Percentiles rank a stretch among this genome's conserved stretches.
phyloP scores from a whole-genome alignment of 1,140 invertebrate genomes.

The Drosophila ogumai region DNA sequence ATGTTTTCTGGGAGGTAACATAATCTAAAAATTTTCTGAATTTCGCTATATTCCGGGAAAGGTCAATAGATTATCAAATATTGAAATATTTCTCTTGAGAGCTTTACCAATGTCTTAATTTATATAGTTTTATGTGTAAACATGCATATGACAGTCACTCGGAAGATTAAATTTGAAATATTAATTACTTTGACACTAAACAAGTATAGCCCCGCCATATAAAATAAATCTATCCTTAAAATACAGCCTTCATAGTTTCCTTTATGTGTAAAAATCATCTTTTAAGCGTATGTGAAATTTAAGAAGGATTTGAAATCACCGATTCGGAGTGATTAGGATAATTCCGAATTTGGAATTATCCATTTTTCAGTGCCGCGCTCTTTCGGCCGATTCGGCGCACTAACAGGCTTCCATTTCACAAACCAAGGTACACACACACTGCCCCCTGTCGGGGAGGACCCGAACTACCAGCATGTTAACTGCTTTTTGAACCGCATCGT shows the following conservation, averaged over 20 bases:
- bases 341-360: background rate
- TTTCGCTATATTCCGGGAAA: background rate
- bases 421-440: conserved; percentile 36
- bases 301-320: background rate
- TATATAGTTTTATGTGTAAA: no score
- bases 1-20: background rate
- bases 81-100: no score
- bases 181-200: background rate
- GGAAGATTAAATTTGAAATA: no score
- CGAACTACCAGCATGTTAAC: conserved; percentile 48
- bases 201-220: background rate
- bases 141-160: background rate
- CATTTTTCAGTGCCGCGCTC: conserved; percentile 26
- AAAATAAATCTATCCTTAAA: background rate
- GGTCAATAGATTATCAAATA: conserved; percentile 1
- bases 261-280: background rate
- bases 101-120: background rate
- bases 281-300: background rate
- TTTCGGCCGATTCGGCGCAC: conserved; percentile 68
- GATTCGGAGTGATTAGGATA: background rate
- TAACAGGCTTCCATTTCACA: conserved; percentile 57
- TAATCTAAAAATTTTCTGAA: no score
- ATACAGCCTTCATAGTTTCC: background rate
- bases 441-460: conserved; percentile 48
- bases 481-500: conserved; percentile 14